Conservation (phyloP, 2,797 vertebrate species). For the Sebastes matsubarae region DNA sequence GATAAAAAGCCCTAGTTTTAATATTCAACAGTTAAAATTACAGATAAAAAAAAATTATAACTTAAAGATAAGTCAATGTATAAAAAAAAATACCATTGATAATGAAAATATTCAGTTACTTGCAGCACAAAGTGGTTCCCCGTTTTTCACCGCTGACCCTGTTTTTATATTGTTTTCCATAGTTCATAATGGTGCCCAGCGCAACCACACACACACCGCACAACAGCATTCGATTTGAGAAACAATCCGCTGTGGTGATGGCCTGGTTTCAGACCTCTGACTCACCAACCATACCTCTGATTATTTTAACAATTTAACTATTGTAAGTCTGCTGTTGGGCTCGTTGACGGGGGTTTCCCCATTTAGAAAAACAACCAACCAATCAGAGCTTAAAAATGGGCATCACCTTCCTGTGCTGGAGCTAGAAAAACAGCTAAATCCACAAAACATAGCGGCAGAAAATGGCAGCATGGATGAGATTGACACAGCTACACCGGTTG, state of each 20-base stretch:
- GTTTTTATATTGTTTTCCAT: not conserved
- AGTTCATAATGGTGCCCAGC: not conserved
- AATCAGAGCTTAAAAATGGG: not conserved
- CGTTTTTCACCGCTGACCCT: not conserved
- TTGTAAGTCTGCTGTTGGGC: not conserved
- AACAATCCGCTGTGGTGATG: not conserved
- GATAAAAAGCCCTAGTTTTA: not conserved
- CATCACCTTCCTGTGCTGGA: too few species aligned
- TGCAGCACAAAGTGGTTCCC: not conserved
- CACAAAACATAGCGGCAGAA: not conserved
- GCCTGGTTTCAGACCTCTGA: not conserved
- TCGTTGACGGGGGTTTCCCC: not conserved
- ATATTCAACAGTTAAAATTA: not conserved
- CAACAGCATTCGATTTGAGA: not conserved
- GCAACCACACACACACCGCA: not conserved
- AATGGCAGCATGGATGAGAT: not conserved
- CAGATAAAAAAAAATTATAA: not conserved
- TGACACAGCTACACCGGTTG: not conserved
- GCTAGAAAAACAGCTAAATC: not conserved
- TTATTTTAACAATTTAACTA: not conserved
- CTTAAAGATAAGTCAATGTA: not conserved
- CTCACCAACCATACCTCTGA: too few species aligned
- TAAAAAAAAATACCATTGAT: not conserved
- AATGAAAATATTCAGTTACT: too few species aligned
- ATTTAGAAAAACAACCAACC: not conserved